Evolutionary conservation across 2,113 vertebrate species (phyloP), one percentile per base, ranked within the genome.

Genomic region (Periophthalmodon schlosseri): DNA sequence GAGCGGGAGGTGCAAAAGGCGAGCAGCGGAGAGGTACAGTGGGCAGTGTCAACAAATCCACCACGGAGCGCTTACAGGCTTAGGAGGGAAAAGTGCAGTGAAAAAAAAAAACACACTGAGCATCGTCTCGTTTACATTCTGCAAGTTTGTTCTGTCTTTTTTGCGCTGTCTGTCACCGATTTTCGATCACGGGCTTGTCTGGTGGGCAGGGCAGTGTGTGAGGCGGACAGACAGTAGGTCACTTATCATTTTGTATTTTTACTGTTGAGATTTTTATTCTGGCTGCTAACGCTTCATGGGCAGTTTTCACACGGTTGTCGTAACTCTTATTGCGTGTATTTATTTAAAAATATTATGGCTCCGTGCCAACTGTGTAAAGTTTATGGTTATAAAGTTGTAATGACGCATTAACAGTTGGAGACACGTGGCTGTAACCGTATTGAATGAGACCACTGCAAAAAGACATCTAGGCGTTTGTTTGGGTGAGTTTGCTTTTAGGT

Each of bases 1-100:
- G 93, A 95, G 94, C 94, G 94, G 92, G 93, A 94, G 88, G 89
- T 86, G 87, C 85, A 85, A 75, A 87, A 86, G 87, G 86, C 67
- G 81, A 79, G 76, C 81, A 78, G 73, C 81, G 81, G 72, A 82
- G 81, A 69, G 69, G 72, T 72, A n/a, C 84, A 70, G 74, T 68
- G 88, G 81, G 87, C 83, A 88, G 84, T 91, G 88, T 91, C 87
- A 91, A 89, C 89, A 91, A 83, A 91, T 83, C 84, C 87, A 84
- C 82, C 87, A 85, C 86, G 81, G 87, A 84, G 84, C 84, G 74
- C 57, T 44, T 44, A 44, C 78, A 73, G 77, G 74, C 66, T 79
- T 80, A 67, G 81, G 87, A 83, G 88, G 88, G 86, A 80, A 85
- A 85, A 82, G 34, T 44, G 34, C 63, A 65, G 58, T 64, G 65